Conservation (phyloP, 1,140 invertebrate species). For the Potamilus streckersoni region DNA sequence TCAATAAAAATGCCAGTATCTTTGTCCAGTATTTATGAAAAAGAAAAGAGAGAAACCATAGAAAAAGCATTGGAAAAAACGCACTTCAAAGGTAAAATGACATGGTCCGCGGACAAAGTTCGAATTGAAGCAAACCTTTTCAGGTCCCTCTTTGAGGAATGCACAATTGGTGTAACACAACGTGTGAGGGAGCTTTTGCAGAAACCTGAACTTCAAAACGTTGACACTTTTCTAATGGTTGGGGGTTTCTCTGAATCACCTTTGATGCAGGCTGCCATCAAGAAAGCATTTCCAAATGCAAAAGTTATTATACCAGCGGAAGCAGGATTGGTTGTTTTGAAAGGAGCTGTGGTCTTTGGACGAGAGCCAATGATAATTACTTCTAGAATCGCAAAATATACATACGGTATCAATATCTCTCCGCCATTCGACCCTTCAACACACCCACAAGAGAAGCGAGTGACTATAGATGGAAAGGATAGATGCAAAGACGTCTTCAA, state of each 20-base stretch:
- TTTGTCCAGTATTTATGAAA: slow-evolving; percentile 7
- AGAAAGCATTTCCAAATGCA: not conserved
- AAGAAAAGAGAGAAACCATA: slow-evolving; percentile 6
- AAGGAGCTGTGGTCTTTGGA: slow-evolving; percentile 7
- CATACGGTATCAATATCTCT: slow-evolving; percentile 34
- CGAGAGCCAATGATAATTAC: slow-evolving; percentile 34
- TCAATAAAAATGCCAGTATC: slow-evolving; percentile 22
- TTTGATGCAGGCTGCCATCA: not conserved
- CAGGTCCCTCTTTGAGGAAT: not conserved
- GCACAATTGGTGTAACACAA: not conserved
- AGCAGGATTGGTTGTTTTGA: not conserved
- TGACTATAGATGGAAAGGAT: slow-evolving; percentile 14
- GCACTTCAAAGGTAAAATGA: slow-evolving; percentile 13
- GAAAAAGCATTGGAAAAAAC: slow-evolving; percentile 21
- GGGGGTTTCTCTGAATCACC: slow-evolving; percentile 1
- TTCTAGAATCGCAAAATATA: slow-evolving; percentile 31
- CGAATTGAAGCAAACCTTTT: not conserved
- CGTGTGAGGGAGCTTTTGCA: not conserved
- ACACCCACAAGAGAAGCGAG: slow-evolving; percentile 11
- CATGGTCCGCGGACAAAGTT: slow-evolving; percentile 1
- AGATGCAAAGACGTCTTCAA: slow-evolving; percentile 31
- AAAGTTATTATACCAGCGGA: not conserved
- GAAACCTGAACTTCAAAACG: not conserved
- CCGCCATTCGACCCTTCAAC: slow-evolving; percentile 15
- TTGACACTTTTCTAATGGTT: not conserved